phyloP scores from a whole-genome alignment of 2,888 invertebrate species.

The Stomorhina lunata region DNA sequence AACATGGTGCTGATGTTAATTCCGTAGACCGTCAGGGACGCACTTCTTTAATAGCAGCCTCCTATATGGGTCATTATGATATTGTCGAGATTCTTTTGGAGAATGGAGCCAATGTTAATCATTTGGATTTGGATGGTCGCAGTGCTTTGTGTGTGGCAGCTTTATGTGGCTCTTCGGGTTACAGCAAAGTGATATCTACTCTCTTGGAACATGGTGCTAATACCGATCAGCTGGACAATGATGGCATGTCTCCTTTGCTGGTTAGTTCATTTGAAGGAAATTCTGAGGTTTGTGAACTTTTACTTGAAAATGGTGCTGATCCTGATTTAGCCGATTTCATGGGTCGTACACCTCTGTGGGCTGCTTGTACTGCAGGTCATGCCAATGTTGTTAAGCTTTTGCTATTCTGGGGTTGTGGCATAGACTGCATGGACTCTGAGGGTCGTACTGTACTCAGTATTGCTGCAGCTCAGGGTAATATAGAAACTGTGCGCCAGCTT shows the following conservation, averaged over 20 bases:
- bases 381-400: slow-evolving; percentile 91
- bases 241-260: slow-evolving; percentile 91
- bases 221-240: slow-evolving; percentile 90
- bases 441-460: slow-evolving; percentile 94
- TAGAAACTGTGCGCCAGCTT: slow-evolving; percentile 93
- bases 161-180: slow-evolving; percentile 89
- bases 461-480: slow-evolving; percentile 91
- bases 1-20: slow-evolving; percentile 89
- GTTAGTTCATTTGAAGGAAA: slow-evolving; percentile 96
- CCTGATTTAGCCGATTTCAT: slow-evolving; percentile 91
- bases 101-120: slow-evolving; percentile 90
- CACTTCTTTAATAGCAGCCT: slow-evolving; percentile 95
- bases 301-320: slow-evolving; percentile 95
- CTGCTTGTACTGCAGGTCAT: slow-evolving; percentile 95
- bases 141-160: slow-evolving; percentile 94
- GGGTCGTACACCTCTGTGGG: slow-evolving; percentile 93
- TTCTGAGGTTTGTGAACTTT: slow-evolving; percentile 93
- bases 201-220: slow-evolving; percentile 90
- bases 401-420: slow-evolving; percentile 97
- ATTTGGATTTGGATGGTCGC: slow-evolving; percentile 92
- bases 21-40: slow-evolving; percentile 93
- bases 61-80: slow-evolving; percentile 97
- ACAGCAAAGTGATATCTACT: slow-evolving; percentile 85
- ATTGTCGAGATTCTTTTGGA: slow-evolving; percentile 91
- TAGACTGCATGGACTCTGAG: slow-evolving; percentile 96